Evolutionary conservation across 1,140 invertebrate species (phyloP).

Genomic region (Formica exsecta): DNA sequence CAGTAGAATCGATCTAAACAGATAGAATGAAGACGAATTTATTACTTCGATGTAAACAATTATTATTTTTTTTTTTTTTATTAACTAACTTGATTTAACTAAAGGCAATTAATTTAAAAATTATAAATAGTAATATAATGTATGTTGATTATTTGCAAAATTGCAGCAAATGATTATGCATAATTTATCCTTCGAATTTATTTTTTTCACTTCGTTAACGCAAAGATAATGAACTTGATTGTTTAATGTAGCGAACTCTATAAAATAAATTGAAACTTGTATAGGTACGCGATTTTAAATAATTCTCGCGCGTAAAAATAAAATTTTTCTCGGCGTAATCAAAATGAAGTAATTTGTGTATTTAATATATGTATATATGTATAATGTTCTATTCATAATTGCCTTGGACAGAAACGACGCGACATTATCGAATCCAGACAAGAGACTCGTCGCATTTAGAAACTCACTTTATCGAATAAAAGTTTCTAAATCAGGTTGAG

Average conservation of each 20-base stretch:
- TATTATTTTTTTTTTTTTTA: background rate
- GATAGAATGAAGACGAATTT: conserved; percentile 9
- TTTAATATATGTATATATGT: background rate
- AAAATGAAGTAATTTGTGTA: conserved; percentile 1
- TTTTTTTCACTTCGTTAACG: background rate
- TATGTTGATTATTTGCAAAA: background rate
- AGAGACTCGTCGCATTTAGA: conserved; percentile 20
- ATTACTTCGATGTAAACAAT: conserved; percentile 15
- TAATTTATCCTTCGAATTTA: background rate
- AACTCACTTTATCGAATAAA: conserved; percentile 71
- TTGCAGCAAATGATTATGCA: background rate
- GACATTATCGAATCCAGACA: conserved; percentile 13
- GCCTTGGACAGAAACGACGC: conserved; percentile 10
- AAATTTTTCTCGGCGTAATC: background rate
- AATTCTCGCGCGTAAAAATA: conserved; percentile 7
- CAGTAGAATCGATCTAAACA: conserved; percentile 6
- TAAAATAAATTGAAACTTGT: background rate
- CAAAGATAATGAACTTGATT: background rate
- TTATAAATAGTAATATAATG: background rate
- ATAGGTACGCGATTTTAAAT: background rate
- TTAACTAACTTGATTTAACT: background rate
- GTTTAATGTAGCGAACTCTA: background rate
- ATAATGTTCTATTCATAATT: conserved; percentile 53
- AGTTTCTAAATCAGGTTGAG: conserved; percentile 70
- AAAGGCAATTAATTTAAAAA: conserved; percentile 7